Evolutionary conservation across 92 coral and sea anemone genomes (phyloP), one percentile per base, ranked within the genome.

Genomic region (Umimayanthus kanabou): DNA sequence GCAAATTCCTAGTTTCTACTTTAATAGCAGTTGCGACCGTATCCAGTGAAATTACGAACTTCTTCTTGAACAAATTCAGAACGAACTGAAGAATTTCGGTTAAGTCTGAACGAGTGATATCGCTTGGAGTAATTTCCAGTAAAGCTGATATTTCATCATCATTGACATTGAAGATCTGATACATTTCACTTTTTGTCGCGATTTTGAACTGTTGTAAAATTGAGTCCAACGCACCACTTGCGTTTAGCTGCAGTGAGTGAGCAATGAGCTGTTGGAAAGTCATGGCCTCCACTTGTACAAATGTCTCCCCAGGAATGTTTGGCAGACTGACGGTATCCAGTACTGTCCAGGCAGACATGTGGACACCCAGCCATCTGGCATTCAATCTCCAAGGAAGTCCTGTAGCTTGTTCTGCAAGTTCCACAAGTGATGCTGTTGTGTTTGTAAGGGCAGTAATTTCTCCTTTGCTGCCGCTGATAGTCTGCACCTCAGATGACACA

Each of bases 371-470:
- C 37, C 89, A 87, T 76, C 82, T 84, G 16, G 82, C 92, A 75
- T 79, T 94, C 67, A 42, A 75, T 26, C 97, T 91, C 97, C 97
- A 94, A 49, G 94, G 80, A 26, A 89, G 90, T 3, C 88, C 87
- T 2, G 94, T 87, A 50, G 91, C 89, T 39, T 39, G 28, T 53
- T 94, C 97, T 3, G 81, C 87, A 9, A 94, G 90, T 30, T 85
- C 79, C 88, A 94, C 90, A 14, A 92, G 85, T 14, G 98, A 82
- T 9, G 81, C 80, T 30, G 85, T 86, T 9, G 37, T 33, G 37
- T 33, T 33, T 33, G 37, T 33, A 33, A 33, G 37, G 37, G 37
- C 37, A 33, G 37, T 55, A 49, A 89, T 86, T 3, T 85, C 88
- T 76, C 90, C 73, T 76, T 86, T 85, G 15, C 84, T 88, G 20